These are phyloP conservation scores for Sesamia inferens DNA, from an alignment of 2,888 invertebrate species.

Conservation along the genomic window DNA sequence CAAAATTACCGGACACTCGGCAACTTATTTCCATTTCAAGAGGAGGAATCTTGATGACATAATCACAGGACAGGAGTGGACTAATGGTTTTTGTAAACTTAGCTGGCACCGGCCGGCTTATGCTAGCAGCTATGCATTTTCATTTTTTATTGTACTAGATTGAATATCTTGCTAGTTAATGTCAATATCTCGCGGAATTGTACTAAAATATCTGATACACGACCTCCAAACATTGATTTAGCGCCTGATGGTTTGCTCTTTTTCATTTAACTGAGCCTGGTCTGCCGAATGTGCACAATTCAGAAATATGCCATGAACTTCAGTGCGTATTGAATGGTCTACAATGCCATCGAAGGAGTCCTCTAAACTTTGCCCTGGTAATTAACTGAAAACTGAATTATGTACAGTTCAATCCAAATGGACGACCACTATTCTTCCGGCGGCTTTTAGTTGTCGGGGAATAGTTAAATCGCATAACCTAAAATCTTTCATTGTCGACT, in stretches of 20 bases:
- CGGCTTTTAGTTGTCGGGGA: too few species aligned
- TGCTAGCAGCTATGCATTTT: neutral
- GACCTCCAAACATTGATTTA: neutral
- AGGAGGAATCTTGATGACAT: conserved; percentile 51
- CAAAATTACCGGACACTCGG: conserved; percentile 51
- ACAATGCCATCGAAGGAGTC: too few species aligned
- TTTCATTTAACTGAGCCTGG: neutral
- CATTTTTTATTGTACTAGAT: neutral
- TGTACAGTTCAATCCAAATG: too few species aligned
- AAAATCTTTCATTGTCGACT: too few species aligned
- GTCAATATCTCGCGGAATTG: neutral
- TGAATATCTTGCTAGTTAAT: neutral
- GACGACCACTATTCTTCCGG: too few species aligned
- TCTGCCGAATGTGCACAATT: neutral
- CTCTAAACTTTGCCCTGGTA: too few species aligned
- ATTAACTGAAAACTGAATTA: too few species aligned
- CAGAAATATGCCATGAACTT: neutral
- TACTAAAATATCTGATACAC: neutral
- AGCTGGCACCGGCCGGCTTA: conserved; percentile 11
- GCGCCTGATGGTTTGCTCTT: neutral
- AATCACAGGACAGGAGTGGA: conserved; percentile 34
- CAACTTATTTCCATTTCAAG: conserved; percentile 60
- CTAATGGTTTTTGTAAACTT: conserved; percentile 27
- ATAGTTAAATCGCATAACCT: too few species aligned
- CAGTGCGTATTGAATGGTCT: neutral